A percentile compares a stretch with the other conserved stretches of the same genome.
phyloP scores from a whole-genome alignment of 2,888 invertebrate genomes.

The Corythucha ciliata region DNA sequence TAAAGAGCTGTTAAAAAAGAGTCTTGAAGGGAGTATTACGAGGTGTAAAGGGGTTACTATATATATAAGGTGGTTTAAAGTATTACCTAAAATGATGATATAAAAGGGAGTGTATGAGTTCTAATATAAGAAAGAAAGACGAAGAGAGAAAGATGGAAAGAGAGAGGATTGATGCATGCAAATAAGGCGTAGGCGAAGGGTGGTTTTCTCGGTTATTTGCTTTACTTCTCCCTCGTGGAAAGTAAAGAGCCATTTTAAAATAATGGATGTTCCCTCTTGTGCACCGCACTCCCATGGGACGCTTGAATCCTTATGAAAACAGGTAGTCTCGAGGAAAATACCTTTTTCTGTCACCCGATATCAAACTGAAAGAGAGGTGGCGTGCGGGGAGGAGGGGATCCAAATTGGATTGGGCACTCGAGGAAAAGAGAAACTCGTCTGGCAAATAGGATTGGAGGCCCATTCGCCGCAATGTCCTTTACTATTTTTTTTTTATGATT shows the following conservation, averaged over 20 bases:
- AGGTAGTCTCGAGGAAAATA: no score
- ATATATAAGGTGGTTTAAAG: constrained; percentile 15
- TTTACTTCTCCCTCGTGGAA: constrained; percentile 24
- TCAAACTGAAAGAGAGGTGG: no score
- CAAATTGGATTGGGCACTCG: no score
- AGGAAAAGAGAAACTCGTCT: no score
- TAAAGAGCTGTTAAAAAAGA: background rate
- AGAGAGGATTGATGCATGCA: constrained; percentile 24
- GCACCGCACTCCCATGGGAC: constrained; percentile 10
- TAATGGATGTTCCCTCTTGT: constrained; percentile 22
- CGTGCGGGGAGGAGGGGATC: no score
- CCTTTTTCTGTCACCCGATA: no score
- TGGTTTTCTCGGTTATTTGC: constrained; percentile 20
- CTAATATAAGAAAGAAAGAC: constrained; percentile 11
- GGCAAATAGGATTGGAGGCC: no score
- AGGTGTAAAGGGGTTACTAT: constrained; percentile 21
- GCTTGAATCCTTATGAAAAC: constrained; percentile 25
- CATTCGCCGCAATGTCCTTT: no score
- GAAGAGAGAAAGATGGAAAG: background rate
- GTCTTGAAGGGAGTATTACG: constrained; percentile 13
- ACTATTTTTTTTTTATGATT: no score
- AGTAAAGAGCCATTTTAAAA: constrained; percentile 26
- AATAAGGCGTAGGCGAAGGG: constrained; percentile 16
- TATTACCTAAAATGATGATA: constrained; percentile 21
- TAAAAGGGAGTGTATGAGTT: constrained; percentile 16